These are phyloP conservation scores for Prionace glauca DNA, from an alignment of 2,797 vertebrate genomes.

Conservation along the genomic window DNA sequence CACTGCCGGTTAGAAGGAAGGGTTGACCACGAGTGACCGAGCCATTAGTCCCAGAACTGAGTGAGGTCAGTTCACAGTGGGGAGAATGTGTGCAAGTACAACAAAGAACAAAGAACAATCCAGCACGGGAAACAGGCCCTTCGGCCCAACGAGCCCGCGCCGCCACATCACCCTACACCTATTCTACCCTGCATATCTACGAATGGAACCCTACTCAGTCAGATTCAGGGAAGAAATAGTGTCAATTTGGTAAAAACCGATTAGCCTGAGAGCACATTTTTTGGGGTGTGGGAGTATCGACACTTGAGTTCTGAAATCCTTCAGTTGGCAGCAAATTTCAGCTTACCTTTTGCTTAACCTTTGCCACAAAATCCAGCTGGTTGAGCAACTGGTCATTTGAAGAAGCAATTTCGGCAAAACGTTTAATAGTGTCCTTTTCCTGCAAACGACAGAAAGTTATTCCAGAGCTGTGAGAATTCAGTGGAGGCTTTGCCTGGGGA, in stretches of 20 bases:
- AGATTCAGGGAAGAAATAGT: too few species aligned
- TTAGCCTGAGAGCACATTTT: too few species aligned
- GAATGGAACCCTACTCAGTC: too few species aligned
- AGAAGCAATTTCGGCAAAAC: slow-evolving; percentile 66
- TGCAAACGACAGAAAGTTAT: slow-evolving; percentile 49
- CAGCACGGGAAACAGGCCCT: too few species aligned
- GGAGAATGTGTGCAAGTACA: background rate
- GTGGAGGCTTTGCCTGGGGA: too few species aligned
- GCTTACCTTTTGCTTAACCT: slow-evolving; percentile 69
- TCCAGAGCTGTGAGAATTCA: background rate
- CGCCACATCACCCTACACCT: too few species aligned
- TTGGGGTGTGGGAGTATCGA: too few species aligned
- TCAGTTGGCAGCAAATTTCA: background rate
- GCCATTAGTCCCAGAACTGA: background rate
- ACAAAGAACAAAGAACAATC: too few species aligned
- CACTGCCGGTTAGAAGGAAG: background rate
- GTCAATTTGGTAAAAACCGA: too few species aligned
- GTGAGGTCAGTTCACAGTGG: background rate
- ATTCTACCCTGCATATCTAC: too few species aligned
- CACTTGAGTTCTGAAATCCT: background rate
- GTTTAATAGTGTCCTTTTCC: slow-evolving; percentile 74
- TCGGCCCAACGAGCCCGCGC: too few species aligned
- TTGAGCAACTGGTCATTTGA: slow-evolving; percentile 72
- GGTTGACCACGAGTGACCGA: background rate
- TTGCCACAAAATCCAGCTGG: slow-evolving; percentile 76